Base-by-base conservation (phyloP, 1,140 invertebrate species). In the Aphelinus certus region DNA sequence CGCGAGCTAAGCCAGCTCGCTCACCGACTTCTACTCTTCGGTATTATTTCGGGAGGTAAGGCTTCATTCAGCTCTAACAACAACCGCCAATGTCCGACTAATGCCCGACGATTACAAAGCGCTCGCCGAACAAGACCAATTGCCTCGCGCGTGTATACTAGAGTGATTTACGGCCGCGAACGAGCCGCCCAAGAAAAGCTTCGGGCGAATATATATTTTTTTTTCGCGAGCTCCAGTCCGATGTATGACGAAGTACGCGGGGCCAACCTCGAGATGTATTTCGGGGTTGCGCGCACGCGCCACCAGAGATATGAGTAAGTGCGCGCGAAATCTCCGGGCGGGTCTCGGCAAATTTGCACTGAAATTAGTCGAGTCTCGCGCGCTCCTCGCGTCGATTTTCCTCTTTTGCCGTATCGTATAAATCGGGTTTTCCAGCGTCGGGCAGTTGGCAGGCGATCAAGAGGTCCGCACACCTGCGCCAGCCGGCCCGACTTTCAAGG, bases 281-380 rank as follows among this genome's bases (percentile, higher is more conserved):
- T 63, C 57, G 61, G 74, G 55, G 49, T 74, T 43, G 26, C 45
- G 42, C 9, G 53, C 46, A 66, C 10, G 10, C 45, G 55, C 6
- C n/a, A 10, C 55, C 46, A 9, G 47, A 47, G 26, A 43, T 62
- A 49, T 51, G 53, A 73, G 46, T 73, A 58, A 60, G 63, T 48
- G 49, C 48, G 51, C 74, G 71, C 68, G 76, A 26, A 26, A 26
- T 26, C 66, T 71, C 58, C 3, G 47, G 5, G n/a, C 47, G 9
- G 78, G 48, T 78, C 69, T 78, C 78, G 77, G 72, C 78, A 80
- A 82, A 82, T 82, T 83, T 82, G 75, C 81, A 68, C 61, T 80
- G 75, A 79, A 83, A 82, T 82, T 79, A 78, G 51, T 65, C 46
- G 72, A 75, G 69, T 77, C 69, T 73, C 72, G 77, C 71, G 47